phyloP scores from a whole-genome alignment of 37 sponge, comb jelly and placozoan species.

The Chondrosia reniformis region DNA sequence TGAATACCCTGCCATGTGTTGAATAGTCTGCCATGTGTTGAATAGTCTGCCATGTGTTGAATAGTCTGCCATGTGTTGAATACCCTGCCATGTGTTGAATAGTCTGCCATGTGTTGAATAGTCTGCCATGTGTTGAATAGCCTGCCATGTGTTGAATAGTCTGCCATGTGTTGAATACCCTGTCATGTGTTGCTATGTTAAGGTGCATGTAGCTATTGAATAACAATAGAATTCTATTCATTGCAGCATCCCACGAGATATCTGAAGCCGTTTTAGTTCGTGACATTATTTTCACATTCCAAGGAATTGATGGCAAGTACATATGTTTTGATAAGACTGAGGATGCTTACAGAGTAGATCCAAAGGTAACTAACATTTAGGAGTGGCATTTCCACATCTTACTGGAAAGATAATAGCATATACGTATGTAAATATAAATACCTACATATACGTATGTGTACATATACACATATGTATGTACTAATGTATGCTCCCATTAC shows the following conservation, averaged over 20 bases:
- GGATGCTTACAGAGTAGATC: conserved; percentile 57
- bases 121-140: no score
- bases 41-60: no score
- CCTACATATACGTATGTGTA: not conserved
- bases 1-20: no score
- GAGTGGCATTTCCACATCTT: not conserved
- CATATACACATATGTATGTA: not conserved
- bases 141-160: not conserved
- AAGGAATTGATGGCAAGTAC: conserved; percentile 82
- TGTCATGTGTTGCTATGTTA: not conserved
- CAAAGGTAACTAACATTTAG: conserved; percentile 34
- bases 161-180: not conserved
- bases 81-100: no score
- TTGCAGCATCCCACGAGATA: conserved; percentile 16
- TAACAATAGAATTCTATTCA: no score
- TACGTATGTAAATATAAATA: not conserved
- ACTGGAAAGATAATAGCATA: not conserved
- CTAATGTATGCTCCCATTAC: not conserved
- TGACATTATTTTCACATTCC: conserved; percentile 92
- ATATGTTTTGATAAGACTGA: conserved; percentile 50
- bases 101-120: no score
- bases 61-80: no score
- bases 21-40: no score
- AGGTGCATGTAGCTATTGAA: no score
- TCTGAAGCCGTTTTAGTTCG: conserved; percentile 60